phyloP scores from a whole-genome alignment of 2,797 vertebrate species.

The Zenarchopterus dispar region DNA sequence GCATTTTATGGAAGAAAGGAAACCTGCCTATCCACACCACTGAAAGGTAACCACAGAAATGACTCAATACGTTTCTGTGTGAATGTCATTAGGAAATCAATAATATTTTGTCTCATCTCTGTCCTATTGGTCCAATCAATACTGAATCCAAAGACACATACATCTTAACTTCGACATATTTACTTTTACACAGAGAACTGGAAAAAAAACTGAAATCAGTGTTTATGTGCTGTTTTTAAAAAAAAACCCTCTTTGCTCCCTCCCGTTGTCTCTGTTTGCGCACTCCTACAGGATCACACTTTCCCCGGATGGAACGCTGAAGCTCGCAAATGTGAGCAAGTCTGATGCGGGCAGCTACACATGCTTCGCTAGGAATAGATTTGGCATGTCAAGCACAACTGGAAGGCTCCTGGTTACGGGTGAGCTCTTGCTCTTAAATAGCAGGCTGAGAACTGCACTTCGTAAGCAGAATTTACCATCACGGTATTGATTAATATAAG shows the following conservation, averaged over 20 bases:
- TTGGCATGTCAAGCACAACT: slow-evolving; percentile 90
- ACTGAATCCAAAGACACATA: slow-evolving; percentile 2
- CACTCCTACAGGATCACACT: slow-evolving; percentile 83
- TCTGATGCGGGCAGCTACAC: slow-evolving; percentile 90
- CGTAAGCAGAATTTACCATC: slow-evolving; percentile 64
- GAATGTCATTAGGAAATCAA: not conserved
- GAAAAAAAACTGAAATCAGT: slow-evolving; percentile 15
- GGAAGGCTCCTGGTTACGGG: slow-evolving; percentile 91
- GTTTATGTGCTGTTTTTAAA: slow-evolving; percentile 18
- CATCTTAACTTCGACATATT: not conserved
- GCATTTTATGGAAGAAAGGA: slow-evolving; percentile 92
- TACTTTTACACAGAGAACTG: slow-evolving; percentile 3
- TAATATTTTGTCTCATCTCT: not conserved
- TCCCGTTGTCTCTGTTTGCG: slow-evolving; percentile 28
- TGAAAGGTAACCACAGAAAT: slow-evolving; percentile 83
- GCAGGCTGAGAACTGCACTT: slow-evolving; percentile 45
- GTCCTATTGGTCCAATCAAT: slow-evolving; percentile 12
- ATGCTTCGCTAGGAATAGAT: slow-evolving; percentile 92
- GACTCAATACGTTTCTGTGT: not conserved
- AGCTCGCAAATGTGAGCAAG: slow-evolving; percentile 90
- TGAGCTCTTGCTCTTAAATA: slow-evolving; percentile 62
- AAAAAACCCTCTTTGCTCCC: slow-evolving; percentile 17
- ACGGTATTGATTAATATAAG: slow-evolving; percentile 53
- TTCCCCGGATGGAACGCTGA: slow-evolving; percentile 88
- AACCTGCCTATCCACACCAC: slow-evolving; percentile 86